Evolutionary conservation across 1,140 invertebrate species (phyloP), one percentile per base, ranked within the genome.

Genomic region (Acyrthosiphon pisum): DNA sequence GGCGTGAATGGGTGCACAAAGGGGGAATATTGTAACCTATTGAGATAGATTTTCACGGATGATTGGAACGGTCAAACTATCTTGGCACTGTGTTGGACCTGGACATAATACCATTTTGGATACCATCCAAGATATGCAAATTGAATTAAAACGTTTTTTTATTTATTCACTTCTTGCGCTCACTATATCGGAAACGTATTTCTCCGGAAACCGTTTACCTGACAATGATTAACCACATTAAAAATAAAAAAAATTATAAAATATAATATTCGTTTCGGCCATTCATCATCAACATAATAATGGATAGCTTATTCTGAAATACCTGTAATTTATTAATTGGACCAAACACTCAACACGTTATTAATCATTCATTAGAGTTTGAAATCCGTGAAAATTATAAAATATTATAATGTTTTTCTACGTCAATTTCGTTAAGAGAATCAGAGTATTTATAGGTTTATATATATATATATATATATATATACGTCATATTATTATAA

Each of bases 21-120:
- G 6, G 2, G 20, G 30, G n/a, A 93, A 53, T 68, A 93, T 84
- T 41, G 50, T 53, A 56, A 20, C 48, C 48, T 53, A 93, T 93
- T 44, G 81, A 93, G 81, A 84, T 93, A 56, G 81, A 41, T 93
- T 53, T 93, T 93, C 48, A 93, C 81, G 48, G 91, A 56, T 93
- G 76, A 93, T 93, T 56, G 81, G 81, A 93, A 86, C 44, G 91
- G 76, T 93, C 76, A 93, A 76, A 93, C 48, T 86, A 76, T 46
- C 30, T 93, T 93, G 91, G 91, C 91, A 84, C n/a, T 37, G 76
- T 37, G 22, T 48, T 14, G 11, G 37, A n/a, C 6, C 1, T n/a
- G 46, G 48, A 84, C 44, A 56, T 83, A 83, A 68, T 91, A 83
- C 41, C 1, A 22, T 83, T 56, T 93, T 93, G 91, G 91, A 53